Base-by-base conservation (phyloP, 2,113 vertebrate species). In the Brienomyrus longianalis region DNA sequence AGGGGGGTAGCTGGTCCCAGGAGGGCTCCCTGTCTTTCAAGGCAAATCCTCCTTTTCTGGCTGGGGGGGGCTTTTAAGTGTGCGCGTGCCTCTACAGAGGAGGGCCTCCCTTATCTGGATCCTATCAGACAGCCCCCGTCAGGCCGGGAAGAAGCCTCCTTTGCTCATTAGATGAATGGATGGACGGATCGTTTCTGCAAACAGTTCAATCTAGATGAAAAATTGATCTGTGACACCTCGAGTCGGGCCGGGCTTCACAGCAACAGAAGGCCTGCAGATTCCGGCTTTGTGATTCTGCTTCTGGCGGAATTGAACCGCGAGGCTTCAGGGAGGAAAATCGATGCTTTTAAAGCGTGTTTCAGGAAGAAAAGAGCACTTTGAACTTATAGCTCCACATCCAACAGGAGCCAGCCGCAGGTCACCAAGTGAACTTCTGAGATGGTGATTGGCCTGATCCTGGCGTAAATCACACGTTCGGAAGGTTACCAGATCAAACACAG, bases 21-120 rank as follows among this genome's bases (percentile, higher is more conserved):
- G 90, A 92, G 92, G 91, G 91, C 93, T 91, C 92, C 92, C 89
- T 45, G 1, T 48, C 94, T 95, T 96, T 96, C 92, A 95, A 94
- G 93, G 92, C 93, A 91, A 95, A 96, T 95, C 94, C 94, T 94
- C 94, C 93, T 93, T 95, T 93, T 94, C 93, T 94, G 91, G 92
- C 77, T 85, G 88, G 59, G 19, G 56, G 23, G 88, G 90, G 39
- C 83, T 92, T 95, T 95, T 96, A 96, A 95, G 95, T 95, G 43
- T 23, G 43, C 21, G 43, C 43, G 83, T 47, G 91, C 93, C 48
- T 35, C 51, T 19, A 15, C 87, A 48, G 74, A 48, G n/a, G 9
- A n/a, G 11, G 89, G 88, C 90, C 54, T 15, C 52, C 50, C 59
- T 95, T 93, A 94, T 95, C 94, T 93, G 93, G 89, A 93, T 93